A percentile compares a stretch with the other conserved stretches of the same genome.
phyloP scores from a whole-genome alignment of 2,888 invertebrate species.

The Andrena marginata region DNA sequence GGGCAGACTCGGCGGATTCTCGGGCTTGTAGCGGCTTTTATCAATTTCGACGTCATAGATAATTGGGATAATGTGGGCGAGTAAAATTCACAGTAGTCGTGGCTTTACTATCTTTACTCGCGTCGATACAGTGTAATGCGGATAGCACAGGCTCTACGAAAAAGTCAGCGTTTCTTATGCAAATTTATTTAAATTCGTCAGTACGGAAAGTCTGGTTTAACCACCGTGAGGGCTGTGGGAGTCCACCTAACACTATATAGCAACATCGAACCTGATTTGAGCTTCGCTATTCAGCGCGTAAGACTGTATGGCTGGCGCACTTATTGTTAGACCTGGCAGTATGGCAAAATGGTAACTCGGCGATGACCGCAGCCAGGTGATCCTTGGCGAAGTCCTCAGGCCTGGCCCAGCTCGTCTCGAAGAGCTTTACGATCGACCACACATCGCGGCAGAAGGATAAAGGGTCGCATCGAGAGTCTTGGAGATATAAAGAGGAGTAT shows the following conservation, averaged over 20 bases:
- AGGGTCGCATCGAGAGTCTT: slow-evolving; percentile 65
- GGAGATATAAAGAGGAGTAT: slow-evolving; percentile 79
- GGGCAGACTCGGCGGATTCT: background rate
- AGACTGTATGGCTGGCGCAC: too few species aligned
- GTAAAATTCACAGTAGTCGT: too few species aligned
- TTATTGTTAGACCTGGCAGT: background rate
- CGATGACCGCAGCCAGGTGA: slow-evolving; percentile 5
- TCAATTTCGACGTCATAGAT: background rate
- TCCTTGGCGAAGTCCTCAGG: slow-evolving; percentile 12
- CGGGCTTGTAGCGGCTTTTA: background rate
- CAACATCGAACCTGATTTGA: too few species aligned
- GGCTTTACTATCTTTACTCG: too few species aligned
- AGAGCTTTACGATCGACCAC: slow-evolving; percentile 71
- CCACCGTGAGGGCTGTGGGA: too few species aligned
- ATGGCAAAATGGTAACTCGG: background rate
- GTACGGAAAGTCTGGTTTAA: too few species aligned
- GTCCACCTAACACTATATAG: too few species aligned
- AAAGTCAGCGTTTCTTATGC: too few species aligned
- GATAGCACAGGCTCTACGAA: too few species aligned
- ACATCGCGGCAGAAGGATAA: slow-evolving; percentile 73
- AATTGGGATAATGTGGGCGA: background rate
- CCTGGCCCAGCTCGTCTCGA: slow-evolving; percentile 34
- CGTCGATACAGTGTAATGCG: too few species aligned
- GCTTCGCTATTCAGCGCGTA: too few species aligned
- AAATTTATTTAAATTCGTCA: too few species aligned